Evolutionary conservation across 92 coral and sea anemone species (phyloP).

Genomic region (Meandrina meandrites): DNA sequence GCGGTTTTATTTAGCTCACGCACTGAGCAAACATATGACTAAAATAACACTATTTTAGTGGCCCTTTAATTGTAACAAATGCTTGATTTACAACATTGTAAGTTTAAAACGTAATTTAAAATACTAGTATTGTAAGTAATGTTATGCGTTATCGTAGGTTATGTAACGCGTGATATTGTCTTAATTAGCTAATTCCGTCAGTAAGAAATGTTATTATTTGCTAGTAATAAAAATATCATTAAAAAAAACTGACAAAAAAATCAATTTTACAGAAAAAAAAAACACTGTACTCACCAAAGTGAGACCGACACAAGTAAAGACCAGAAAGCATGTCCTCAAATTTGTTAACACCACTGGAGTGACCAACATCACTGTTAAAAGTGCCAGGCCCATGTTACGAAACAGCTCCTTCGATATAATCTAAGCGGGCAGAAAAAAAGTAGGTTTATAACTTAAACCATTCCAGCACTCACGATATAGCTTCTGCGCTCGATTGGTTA

Average conservation of each 20-base stretch:
- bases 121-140: too few species aligned
- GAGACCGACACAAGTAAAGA: conserved; percentile 79
- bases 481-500: background rate
- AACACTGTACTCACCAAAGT: conserved; percentile 74
- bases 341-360: conserved; percentile 82
- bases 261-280: too few species aligned
- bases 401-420: conserved; percentile 75
- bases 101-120: too few species aligned
- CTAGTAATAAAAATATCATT: too few species aligned
- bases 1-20: too few species aligned
- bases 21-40: too few species aligned
- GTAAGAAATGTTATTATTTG: too few species aligned
- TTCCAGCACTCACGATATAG: background rate
- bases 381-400: conserved; percentile 89
- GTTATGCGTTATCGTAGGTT: too few species aligned
- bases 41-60: background rate
- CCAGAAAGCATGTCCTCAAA: conserved; percentile 84
- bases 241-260: too few species aligned
- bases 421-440: background rate
- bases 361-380: conserved; percentile 75
- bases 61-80: background rate
- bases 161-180: too few species aligned
- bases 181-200: too few species aligned
- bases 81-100: too few species aligned
- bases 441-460: background rate